Evolutionary conservation across 2,888 invertebrate genomes (phyloP).

Genomic region (Cephus rjabovi): DNA sequence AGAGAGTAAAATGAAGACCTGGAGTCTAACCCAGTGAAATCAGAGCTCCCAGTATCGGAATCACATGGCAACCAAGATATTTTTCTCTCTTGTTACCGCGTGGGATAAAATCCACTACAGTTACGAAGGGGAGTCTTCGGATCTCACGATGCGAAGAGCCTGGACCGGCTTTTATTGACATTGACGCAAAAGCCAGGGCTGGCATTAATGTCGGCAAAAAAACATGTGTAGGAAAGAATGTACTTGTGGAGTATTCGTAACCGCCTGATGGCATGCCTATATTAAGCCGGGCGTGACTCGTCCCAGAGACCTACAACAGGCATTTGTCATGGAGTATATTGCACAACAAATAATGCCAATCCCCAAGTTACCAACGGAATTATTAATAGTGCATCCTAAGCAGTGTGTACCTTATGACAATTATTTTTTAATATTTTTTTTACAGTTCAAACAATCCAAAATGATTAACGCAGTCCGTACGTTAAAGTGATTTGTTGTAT

Average conservation of each 20-base stretch:
- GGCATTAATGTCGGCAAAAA: background rate
- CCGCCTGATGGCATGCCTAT: background rate
- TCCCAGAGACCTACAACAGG: background rate
- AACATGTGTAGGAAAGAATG: background rate
- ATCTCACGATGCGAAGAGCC: background rate
- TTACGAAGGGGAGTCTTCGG: background rate
- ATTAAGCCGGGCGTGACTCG: background rate
- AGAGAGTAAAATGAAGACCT: slow-evolving; percentile 6
- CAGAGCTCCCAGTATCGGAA: background rate
- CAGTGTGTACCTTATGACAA: background rate
- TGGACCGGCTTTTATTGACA: background rate
- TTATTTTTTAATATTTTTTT: background rate
- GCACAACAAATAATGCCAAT: background rate
- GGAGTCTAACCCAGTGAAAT: background rate
- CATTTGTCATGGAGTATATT: background rate
- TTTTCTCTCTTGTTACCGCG: background rate
- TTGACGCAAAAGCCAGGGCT: background rate
- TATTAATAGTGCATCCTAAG: background rate
- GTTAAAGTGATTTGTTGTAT: background rate
- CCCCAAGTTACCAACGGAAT: background rate
- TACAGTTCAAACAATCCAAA: background rate
- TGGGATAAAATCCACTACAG: background rate
- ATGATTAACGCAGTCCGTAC: background rate
- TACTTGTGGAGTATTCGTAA: background rate
- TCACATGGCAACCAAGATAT: background rate